A percentile compares a stretch with the other conserved stretches of the same genome.
Conservation (phyloP, 2,113 vertebrate species). For the Amblyornis subalaris region DNA sequence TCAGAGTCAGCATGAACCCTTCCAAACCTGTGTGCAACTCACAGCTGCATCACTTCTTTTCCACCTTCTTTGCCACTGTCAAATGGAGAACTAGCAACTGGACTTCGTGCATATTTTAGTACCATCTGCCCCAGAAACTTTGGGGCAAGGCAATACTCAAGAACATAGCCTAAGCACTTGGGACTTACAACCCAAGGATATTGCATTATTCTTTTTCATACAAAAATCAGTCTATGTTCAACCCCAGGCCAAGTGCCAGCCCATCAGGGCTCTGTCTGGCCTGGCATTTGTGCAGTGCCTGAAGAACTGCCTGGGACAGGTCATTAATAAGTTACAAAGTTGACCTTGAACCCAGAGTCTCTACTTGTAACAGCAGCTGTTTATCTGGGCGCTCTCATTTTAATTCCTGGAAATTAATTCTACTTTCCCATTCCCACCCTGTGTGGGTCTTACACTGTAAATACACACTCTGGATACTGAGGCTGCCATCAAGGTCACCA, state of each 20-base stretch:
- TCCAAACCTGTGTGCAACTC: not conserved
- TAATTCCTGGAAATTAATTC: not conserved
- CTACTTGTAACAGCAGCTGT: not conserved
- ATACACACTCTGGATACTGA: not conserved
- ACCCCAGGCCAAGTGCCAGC: not conserved
- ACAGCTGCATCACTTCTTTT: not conserved
- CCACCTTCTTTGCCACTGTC: not conserved
- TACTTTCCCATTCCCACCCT: not conserved
- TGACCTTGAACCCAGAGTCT: not conserved
- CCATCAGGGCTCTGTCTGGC: not conserved
- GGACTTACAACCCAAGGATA: not conserved
- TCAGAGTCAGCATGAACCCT: not conserved
- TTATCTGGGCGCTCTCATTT: not conserved
- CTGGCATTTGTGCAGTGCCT: not conserved
- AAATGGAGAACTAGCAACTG: not conserved
- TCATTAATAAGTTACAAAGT: slow-evolving; percentile 31
- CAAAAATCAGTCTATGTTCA: not conserved
- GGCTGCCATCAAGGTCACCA: not conserved
- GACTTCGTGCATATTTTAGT: not conserved
- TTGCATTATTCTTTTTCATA: not conserved
- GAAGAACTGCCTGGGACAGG: rapidly evolving
- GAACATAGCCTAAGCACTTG: not conserved
- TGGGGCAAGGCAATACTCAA: not conserved
- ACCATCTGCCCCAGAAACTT: not conserved
- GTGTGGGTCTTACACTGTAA: not conserved